Conservation (phyloP, 2,113 vertebrate species). For the Microtus montanus region DNA sequence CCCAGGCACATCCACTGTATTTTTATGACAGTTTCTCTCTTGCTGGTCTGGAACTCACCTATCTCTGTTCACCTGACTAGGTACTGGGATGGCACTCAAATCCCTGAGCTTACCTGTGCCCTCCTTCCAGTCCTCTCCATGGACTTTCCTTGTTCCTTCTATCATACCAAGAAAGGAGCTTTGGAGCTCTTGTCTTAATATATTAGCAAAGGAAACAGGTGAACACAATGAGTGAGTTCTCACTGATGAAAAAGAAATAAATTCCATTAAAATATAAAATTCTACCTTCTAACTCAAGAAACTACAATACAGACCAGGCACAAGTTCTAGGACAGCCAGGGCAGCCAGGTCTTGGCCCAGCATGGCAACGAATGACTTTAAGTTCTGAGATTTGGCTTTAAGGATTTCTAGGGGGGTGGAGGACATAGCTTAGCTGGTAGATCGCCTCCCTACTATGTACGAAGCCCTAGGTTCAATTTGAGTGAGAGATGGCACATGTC, state of each 20-base stretch:
- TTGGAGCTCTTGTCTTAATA: slow-evolving; percentile 10
- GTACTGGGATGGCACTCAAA: background rate
- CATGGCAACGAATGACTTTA: too few species aligned
- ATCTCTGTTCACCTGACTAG: background rate
- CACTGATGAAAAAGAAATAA: background rate
- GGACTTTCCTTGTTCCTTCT: background rate
- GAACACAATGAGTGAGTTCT: background rate
- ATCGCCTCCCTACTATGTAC: too few species aligned
- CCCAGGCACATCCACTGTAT: background rate
- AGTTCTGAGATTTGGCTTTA: too few species aligned
- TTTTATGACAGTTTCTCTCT: background rate
- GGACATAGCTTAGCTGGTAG: too few species aligned
- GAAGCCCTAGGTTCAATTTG: too few species aligned
- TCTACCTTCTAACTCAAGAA: background rate
- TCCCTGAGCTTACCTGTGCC: background rate
- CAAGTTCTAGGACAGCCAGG: too few species aligned
- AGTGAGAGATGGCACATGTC: too few species aligned
- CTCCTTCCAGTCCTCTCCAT: background rate
- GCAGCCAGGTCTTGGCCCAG: too few species aligned
- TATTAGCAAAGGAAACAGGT: slow-evolving; percentile 2
- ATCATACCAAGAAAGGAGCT: background rate
- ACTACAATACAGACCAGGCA: background rate
- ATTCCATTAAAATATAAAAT: background rate
- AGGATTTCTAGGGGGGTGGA: too few species aligned
- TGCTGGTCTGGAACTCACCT: background rate